phyloP scores from a whole-genome alignment of 2,113 vertebrate species.

The Anolis carolinensis region DNA sequence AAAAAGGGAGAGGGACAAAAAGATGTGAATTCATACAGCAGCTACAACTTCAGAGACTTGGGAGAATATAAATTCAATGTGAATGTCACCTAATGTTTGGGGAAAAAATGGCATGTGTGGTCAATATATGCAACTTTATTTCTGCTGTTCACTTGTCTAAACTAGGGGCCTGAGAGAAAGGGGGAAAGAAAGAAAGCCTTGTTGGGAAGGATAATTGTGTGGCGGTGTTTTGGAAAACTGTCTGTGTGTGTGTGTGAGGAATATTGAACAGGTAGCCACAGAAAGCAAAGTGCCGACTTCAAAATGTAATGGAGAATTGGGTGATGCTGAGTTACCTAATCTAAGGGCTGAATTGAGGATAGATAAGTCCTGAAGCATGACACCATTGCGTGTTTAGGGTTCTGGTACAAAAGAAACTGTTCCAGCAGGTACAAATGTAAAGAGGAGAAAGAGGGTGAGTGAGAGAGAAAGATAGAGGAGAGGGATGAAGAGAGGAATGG shows the following conservation, averaged over 20 bases:
- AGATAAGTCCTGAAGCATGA: accelerated
- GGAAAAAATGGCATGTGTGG: slow-evolving; percentile 20
- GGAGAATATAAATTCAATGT: background rate
- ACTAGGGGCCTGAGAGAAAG: background rate
- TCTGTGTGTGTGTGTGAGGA: background rate
- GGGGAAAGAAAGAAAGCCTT: background rate
- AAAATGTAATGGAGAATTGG: slow-evolving; percentile 4
- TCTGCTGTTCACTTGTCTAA: slow-evolving; percentile 37
- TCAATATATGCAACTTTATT: slow-evolving; percentile 22
- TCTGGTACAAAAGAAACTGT: slow-evolving; percentile 3
- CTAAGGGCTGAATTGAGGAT: background rate
- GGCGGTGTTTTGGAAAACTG: slow-evolving; percentile 22
- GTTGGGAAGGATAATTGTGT: background rate
- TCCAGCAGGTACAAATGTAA: background rate
- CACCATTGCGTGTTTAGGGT: slow-evolving; percentile 1
- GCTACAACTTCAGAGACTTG: slow-evolving; percentile 38
- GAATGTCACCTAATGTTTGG: background rate
- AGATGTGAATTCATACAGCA: background rate
- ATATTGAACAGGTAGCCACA: background rate
- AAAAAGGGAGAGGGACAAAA: background rate
- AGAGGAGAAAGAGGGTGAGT: background rate
- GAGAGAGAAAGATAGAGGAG: background rate
- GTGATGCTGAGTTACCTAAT: background rate
- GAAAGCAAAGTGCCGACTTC: background rate
- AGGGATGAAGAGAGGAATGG: background rate